Evolutionary conservation across 2,797 vertebrate genomes (phyloP), one percentile per base, ranked within the genome.

Genomic region (Enteromius radiatus): DNA sequence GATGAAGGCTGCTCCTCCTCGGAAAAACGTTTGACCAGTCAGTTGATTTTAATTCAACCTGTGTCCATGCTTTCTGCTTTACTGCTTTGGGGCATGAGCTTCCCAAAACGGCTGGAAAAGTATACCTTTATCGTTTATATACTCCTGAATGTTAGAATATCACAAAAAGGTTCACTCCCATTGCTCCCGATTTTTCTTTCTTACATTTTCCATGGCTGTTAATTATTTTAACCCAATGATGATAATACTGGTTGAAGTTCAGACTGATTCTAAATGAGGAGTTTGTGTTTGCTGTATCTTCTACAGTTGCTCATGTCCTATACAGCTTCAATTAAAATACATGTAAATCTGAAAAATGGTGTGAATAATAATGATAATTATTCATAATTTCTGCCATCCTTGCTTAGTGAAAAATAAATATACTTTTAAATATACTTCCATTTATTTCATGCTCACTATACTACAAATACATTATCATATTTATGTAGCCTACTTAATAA

Each of bases 21-120:
- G 80, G 59, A 88, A 84, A 76, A 88, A 80, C 86, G 89, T 88
- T 93, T 86, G 56, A 88, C 36, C 79, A 80, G 90, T 92, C 91
- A 91, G 87, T 80, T 92, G 92, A 91, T 91, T 91, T 84, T 73
- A 84, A 87, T 86, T 87, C 78, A 64, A 26, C 88, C 21, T 54
- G 83, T 91, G 89, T 89, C 70, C 68, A 88, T 71, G 54, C 68
- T 49, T 80, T 36, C 17, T 3, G 38, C 49, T 63, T 84, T 73
- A 59, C 23, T 28, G 17, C 70, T 76, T 59, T 81, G 26, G 65
- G 33, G 11, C 56, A 76, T 75, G 79, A 59, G 26, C 75, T 81
- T 5, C 11, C 12, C 21, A 69, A 43, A 43, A 4, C 84, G 31
- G n/a, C 33, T 59, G 21, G 15, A 68, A 21, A 79, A 69, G 54